These are phyloP conservation scores for Phorcus lineatus DNA, from an alignment of 2,888 invertebrate genomes.

Conservation along the genomic window DNA sequence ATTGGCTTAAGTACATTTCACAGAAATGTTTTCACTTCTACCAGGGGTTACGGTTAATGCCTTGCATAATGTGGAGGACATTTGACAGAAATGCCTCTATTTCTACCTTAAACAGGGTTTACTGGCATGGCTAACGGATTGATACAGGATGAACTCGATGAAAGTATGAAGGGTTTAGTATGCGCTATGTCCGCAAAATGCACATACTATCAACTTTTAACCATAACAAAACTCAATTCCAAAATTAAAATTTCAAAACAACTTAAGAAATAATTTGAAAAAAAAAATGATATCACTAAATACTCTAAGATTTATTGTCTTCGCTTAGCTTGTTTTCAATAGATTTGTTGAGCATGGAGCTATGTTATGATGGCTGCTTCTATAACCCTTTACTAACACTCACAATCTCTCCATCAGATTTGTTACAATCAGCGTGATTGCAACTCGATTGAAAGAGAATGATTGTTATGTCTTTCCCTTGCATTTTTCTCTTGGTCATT, in stretches of 20 bases:
- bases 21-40: too few relatives aligned
- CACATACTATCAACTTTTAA: too few relatives aligned
- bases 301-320: background rate
- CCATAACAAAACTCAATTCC: too few relatives aligned
- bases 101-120: background rate
- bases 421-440: background rate
- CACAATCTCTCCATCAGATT: background rate
- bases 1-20: background rate
- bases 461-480: background rate
- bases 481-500: background rate
- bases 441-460: background rate
- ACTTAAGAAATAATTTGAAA: too few relatives aligned
- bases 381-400: background rate
- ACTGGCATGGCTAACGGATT: background rate
- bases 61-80: too few relatives aligned
- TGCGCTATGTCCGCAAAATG: too few relatives aligned
- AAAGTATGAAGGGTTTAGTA: conserved; percentile 15
- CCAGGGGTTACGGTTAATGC: background rate
- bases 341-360: background rate
- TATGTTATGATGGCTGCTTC: background rate
- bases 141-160: background rate
- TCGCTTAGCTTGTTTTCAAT: background rate
- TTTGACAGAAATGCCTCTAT: too few relatives aligned
- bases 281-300: too few relatives aligned
- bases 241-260: too few relatives aligned